These are phyloP conservation scores for Papilio dardanus DNA, from an alignment of 1,140 invertebrate genomes.

Conservation along the genomic window DNA sequence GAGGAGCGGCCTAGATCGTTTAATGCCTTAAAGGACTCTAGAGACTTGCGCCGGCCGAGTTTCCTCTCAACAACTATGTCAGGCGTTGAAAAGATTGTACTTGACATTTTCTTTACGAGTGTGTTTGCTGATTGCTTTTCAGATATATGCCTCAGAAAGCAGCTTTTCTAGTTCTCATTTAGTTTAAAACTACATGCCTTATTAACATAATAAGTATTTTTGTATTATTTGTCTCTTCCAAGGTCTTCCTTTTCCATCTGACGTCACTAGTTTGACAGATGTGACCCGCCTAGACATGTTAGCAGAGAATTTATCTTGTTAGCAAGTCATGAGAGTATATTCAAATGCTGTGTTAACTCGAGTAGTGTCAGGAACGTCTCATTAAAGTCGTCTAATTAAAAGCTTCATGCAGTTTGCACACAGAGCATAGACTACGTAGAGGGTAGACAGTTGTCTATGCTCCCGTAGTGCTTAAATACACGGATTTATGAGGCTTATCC, in stretches of 20 bases:
- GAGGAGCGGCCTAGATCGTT: slow-evolving; percentile 24
- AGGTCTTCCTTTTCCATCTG: background rate
- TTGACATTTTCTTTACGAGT: background rate
- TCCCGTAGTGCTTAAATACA: background rate
- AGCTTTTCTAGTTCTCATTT: background rate
- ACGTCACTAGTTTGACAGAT: background rate
- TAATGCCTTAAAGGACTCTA: slow-evolving; percentile 33
- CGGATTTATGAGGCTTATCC: background rate
- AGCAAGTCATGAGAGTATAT: background rate
- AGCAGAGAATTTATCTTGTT: background rate
- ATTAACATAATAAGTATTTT: too few relatives aligned
- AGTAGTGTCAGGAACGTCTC: background rate
- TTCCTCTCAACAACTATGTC: slow-evolving; percentile 20
- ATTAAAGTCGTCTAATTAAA: slow-evolving; percentile 13
- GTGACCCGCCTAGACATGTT: background rate
- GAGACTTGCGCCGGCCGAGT: slow-evolving; percentile 14
- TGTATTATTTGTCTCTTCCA: background rate
- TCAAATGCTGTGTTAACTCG: background rate
- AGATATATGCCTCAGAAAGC: background rate
- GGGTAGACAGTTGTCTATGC: slow-evolving; percentile 1
- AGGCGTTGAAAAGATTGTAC: background rate
- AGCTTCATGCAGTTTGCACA: slow-evolving; percentile 2
- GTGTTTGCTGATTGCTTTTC: slow-evolving; percentile 17
- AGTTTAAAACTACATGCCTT: background rate
- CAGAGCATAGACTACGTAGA: background rate